Percentiles rank a stretch among this genome's conserved stretches.
Evolutionary conservation across 1,140 invertebrate genomes (phyloP).

Genomic region (Heliconius nattereri): DNA sequence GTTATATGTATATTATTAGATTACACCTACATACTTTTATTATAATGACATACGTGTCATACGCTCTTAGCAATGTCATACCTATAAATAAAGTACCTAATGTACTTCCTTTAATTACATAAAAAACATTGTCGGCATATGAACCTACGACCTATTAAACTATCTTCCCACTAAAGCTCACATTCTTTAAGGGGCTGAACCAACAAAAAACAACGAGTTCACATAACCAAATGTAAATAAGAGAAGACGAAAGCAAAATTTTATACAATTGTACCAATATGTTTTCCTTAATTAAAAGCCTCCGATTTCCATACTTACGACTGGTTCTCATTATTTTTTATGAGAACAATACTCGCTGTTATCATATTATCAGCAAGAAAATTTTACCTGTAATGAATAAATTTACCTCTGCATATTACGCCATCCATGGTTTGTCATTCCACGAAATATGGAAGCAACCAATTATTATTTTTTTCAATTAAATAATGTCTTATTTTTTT

Average conservation of each 20-base stretch:
- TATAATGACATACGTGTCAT: no score
- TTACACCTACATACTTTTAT: no score
- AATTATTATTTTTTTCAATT: no score
- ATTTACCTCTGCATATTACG: neutral
- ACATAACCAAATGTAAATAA: neutral
- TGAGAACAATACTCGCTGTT: conserved; percentile 19
- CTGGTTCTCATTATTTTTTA: conserved; percentile 23
- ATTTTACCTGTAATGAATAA: conserved; percentile 22
- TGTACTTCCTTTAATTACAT: no score
- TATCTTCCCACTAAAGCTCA: neutral
- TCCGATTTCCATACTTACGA: conserved; percentile 19
- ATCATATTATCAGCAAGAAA: conserved; percentile 18
- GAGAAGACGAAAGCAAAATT: neutral
- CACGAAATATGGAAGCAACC: neutral
- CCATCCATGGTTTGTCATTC: neutral
- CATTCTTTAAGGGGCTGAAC: neutral
- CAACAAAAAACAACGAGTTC: neutral
- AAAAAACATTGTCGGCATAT: neutral
- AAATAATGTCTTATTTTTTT: no score
- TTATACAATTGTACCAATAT: neutral
- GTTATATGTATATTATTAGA: no score
- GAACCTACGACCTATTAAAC: neutral
- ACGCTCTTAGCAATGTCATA: no score
- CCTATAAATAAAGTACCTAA: no score
- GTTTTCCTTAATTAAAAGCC: conserved; percentile 18